phyloP scores from a whole-genome alignment of 2,797 vertebrate genomes.

The Clamator glandarius region DNA sequence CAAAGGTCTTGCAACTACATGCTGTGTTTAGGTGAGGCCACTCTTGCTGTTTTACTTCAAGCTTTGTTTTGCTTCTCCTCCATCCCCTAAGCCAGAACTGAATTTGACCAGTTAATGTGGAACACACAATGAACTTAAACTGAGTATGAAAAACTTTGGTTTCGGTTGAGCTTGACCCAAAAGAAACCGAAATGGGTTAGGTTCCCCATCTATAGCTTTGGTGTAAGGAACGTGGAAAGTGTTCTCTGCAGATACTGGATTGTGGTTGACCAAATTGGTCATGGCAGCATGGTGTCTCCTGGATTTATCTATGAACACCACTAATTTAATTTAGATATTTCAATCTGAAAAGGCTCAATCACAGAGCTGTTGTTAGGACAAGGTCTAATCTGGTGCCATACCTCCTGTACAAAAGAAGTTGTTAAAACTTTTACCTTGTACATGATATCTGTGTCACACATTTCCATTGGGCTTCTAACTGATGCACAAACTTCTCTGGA shows the following conservation, averaged over 20 bases:
- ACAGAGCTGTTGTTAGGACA: not conserved
- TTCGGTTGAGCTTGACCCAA: not conserved
- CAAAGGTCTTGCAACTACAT: not conserved
- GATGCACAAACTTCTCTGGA: not conserved
- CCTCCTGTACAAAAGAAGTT: not conserved
- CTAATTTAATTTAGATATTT: not conserved
- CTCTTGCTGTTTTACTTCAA: not conserved
- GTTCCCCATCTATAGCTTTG: not conserved
- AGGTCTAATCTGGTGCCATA: not conserved
- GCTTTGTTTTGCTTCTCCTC: not conserved
- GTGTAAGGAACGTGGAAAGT: not conserved
- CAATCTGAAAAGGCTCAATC: not conserved
- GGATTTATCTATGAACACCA: not conserved
- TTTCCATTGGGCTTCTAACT: not conserved
- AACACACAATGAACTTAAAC: not conserved
- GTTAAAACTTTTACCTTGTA: not conserved
- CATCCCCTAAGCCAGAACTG: not conserved
- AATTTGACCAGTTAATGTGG: not conserved
- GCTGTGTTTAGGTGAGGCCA: rapidly evolving
- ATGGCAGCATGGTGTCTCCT: not conserved
- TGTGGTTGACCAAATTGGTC: not conserved
- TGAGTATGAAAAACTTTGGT: not conserved
- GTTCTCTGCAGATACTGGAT: not conserved
- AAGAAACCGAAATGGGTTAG: not conserved
- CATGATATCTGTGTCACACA: rapidly evolving